Conservation (phyloP, 2,888 invertebrate genomes). For the Argyresthia albistria region DNA sequence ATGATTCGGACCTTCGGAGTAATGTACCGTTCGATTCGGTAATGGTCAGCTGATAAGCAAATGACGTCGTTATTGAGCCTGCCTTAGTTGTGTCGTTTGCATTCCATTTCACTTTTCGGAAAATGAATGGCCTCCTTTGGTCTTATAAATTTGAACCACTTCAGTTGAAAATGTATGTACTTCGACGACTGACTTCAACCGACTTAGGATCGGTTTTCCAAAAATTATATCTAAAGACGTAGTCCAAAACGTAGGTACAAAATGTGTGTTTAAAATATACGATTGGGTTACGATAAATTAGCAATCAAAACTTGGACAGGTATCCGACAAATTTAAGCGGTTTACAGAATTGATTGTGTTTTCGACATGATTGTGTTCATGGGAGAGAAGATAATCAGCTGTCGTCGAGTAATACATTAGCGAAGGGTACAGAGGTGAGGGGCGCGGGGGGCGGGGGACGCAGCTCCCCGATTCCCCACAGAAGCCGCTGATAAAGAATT, state of each 20-base stretch:
- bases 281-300: too few relatives aligned
- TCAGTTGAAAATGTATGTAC: neutral
- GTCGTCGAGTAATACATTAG: constrained; percentile 59
- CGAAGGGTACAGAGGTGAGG: constrained; percentile 4
- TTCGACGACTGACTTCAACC: neutral
- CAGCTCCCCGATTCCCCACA: constrained; percentile 34
- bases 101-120: constrained; percentile 27
- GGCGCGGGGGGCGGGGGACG: constrained; percentile 25
- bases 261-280: too few relatives aligned
- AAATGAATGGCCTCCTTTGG: constrained; percentile 1
- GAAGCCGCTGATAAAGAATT: constrained; percentile 66
- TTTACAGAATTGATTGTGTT: too few relatives aligned
- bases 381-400: constrained; percentile 47
- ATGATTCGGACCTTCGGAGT: constrained; percentile 33
- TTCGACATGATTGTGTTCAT: constrained; percentile 5
- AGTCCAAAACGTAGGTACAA: too few relatives aligned
- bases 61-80: constrained; percentile 62
- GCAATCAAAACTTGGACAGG: neutral
- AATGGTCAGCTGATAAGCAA: constrained; percentile 73
- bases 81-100: constrained; percentile 55
- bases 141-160: constrained; percentile 1
- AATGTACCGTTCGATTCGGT: constrained; percentile 69
- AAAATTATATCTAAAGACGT: too few relatives aligned
- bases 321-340: too few relatives aligned
- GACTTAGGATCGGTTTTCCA: neutral